These are phyloP conservation scores for Cisticola juncidis DNA, from an alignment of 2,113 vertebrate species.

Conservation along the genomic window DNA sequence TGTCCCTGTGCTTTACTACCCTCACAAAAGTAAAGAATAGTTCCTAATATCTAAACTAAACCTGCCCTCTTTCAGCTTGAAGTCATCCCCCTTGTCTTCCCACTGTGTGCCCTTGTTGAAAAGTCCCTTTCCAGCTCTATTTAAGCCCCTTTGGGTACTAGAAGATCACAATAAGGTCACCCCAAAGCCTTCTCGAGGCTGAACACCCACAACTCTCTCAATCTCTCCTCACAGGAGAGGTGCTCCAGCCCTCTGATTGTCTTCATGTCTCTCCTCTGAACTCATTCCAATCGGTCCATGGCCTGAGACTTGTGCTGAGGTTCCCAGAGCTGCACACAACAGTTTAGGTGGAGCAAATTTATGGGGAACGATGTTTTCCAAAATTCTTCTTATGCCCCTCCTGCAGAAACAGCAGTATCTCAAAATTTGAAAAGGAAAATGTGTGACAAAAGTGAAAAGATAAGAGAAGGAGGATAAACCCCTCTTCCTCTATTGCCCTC, in stretches of 20 bases:
- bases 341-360: neutral
- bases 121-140: neutral
- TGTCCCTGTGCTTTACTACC: neutral
- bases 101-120: neutral
- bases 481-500: neutral
- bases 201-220: neutral
- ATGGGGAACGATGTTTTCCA: neutral
- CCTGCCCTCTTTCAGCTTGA: neutral
- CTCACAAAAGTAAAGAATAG: neutral
- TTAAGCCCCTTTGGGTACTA: neutral
- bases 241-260: neutral
- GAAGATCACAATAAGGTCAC: neutral
- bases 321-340: neutral
- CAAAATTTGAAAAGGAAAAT: neutral
- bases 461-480: neutral
- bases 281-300: neutral
- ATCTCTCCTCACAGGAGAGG: neutral
- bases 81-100: neutral
- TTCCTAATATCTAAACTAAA: neutral
- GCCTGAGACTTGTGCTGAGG: neutral
- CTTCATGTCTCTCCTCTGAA: neutral
- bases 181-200: neutral
- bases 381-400: neutral
- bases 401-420: neutral
- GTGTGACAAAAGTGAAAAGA: neutral